phyloP scores from a whole-genome alignment of 2,888 invertebrate genomes.

The Carpatolechia fugitivella region DNA sequence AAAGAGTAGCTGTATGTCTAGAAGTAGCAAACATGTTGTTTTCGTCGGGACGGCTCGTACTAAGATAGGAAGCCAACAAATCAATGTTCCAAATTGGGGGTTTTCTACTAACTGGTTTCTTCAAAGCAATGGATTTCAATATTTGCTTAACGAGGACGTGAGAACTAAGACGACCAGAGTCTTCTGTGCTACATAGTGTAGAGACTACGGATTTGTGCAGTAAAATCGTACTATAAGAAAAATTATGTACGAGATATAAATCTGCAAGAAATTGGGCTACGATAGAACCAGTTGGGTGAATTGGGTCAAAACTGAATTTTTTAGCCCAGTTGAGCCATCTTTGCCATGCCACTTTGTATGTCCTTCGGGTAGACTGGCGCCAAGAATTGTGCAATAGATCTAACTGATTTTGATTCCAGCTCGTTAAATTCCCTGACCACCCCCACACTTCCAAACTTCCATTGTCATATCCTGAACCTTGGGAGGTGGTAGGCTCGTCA shows the following conservation, averaged over 20 bases:
- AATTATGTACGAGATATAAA: background rate
- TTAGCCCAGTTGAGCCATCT: background rate
- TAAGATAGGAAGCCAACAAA: conserved; percentile 9
- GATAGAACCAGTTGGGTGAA: background rate
- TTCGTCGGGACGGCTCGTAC: background rate
- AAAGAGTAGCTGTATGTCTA: conserved; percentile 21
- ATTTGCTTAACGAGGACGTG: conserved; percentile 17
- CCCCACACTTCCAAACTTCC: conserved; percentile 32
- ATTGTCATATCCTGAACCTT: conserved; percentile 7
- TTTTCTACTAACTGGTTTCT: background rate
- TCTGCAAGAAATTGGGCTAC: background rate
- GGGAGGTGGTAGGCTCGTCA: conserved; percentile 11
- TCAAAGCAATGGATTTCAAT: background rate
- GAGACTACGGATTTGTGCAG: background rate
- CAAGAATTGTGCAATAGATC: conserved; percentile 5
- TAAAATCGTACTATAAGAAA: background rate
- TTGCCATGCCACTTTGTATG: background rate
- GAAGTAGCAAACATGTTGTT: conserved; percentile 22
- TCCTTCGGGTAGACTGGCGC: background rate
- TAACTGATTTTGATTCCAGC: conserved; percentile 22
- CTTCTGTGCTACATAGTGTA: background rate
- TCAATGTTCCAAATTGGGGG: conserved; percentile 15
- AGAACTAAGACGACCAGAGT: background rate
- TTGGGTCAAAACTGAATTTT: background rate
- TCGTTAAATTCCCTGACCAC: conserved; percentile 22